Base-by-base conservation (phyloP, 2,888 invertebrate genomes). In the Calameuta idolon region DNA sequence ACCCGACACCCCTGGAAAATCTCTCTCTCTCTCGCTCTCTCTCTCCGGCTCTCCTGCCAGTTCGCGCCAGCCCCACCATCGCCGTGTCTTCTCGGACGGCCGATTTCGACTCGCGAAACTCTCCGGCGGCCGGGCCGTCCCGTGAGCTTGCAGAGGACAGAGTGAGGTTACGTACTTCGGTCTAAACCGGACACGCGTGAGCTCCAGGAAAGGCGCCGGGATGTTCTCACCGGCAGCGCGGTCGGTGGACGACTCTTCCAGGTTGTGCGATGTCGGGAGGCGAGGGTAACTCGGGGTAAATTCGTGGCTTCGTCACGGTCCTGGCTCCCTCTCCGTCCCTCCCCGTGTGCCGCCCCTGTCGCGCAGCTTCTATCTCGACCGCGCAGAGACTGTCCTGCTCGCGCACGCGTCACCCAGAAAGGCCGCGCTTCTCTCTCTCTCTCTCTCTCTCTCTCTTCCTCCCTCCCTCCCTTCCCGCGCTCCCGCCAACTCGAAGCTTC, bases 361-460 rank as follows among this genome's bases (percentile, higher is more conserved):
- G 86, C 87, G 85, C 85, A 85, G 84, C 84, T 84, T 83, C 83
- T 79, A 77, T 79, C 73, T 79, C 75, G 68, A 73, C 69, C 73
- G 55, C 73, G 80, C 81, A 81, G 78, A 75, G 73, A 12, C 35
- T 11, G 23, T 73, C 75, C 77, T 73, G 69, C 78, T 76, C 77
- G 88, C 88, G 88, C 88, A 88, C 83, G 88, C 88, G 87, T 89
- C 85, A 87, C 87, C 88, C 86, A 87, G 87, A 88, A 88, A 88
- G 85, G 23, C 74, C 35, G 12, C n/a, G 74, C 74, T n/a, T 11
- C 33, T 30, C 71, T 23, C 1, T 15, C 2, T 30, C 34, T 34
- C 71, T 71, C 71, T 34, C 11, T 3, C 71, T 30, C 71, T 5
- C n/a, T 12, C 35, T 3, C 31, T 33, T 23, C n/a, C 12, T 23